Evolutionary conservation across 2,113 vertebrate genomes (phyloP), one percentile per base, ranked within the genome.

Genomic region (Phoxinus phoxinus): DNA sequence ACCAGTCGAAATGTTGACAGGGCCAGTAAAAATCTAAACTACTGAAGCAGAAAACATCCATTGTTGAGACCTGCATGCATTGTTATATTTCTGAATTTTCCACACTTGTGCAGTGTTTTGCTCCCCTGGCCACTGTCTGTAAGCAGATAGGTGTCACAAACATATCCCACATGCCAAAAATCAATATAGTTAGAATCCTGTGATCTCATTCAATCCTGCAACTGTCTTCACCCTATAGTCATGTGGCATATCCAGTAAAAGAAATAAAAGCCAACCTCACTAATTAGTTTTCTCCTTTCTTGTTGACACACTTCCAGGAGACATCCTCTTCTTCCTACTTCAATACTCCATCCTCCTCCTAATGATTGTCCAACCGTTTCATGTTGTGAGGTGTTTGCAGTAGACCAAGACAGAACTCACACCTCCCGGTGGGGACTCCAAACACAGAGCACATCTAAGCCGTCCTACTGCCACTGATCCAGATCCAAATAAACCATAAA

Each of bases 401-500:
- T 48, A 51, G 46, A 82, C 32, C 53, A 65, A 63, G 41, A 65
- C 46, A 53, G 53, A 75, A 11, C 44, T 48, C 51, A 25, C 25
- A 81, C 7, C 12, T 48, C 85, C 58, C 56, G 23, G 3, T 32
- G 71, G 59, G 72, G 67, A 74, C 41, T 63, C 78, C 27, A 53
- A 86, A 51, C 56, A 81, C 77, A 78, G 30, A 69, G 61, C 19
- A 12, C 27, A 84, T 75, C 73, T 76, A 65, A 48, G 56, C 58
- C 37, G 0, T 75, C 44, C 59, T 48, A 65, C 72, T 35, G 81
- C 48, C 63, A 83, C 67, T 58, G 67, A 83, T 83, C 48, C 48
- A 83, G 19, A 72, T 82, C 80, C 80, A 82, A 82, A 69, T 53
- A 72, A 71, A 72, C 27, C 72, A 72, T n/a, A 72, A 58, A 56